Base-by-base conservation (phyloP, 2,888 invertebrate genomes). In the Pseudanteris insignis region DNA sequence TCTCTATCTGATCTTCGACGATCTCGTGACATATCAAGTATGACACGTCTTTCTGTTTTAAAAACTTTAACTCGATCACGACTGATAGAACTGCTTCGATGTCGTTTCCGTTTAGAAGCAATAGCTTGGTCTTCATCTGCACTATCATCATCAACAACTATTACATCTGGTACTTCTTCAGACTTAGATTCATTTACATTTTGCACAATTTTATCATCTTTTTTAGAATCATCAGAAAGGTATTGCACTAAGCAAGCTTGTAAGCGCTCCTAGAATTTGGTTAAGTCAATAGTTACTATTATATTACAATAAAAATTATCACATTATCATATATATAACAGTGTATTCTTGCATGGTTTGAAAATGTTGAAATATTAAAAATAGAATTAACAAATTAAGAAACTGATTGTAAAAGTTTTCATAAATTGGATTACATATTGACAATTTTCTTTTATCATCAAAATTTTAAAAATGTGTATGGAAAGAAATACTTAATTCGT, bases 181-280 rank as follows among this genome's bases (percentile, higher is more conserved):
- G 71, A 70, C 67, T 78, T 81, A 67, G 77, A 80, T 72, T 81
- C 80, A 69, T 81, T 81, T 21, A 71, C 69, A 51, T 69, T 55
- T 18, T 71, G 66, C 1, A 13, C 9, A 2, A 11, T 14, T 62
- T 74, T 75, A 0, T 83, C 85, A 2, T 86, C 86, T 32, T 85
- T 85, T 36, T 85, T 85, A 21, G 86, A 85, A 62, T 81, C 84
- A 63, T 89, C 89, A 0, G 89, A 90, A 71, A 85, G 84, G 75
- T 89, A 91, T 59, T 91, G 91, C 33, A 88, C 88, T 34, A 91
- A 81, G 24, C 89, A 84, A 26, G 91, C 91, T 81, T 93, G 92
- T 32, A 93, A 81, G 30, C 83, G 75, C 63, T 82, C 84, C 84
- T 84, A 43, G 55, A 53, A 28, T 26, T n/a, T 8, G n/a, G n/a